Evolutionary conservation across 1,140 invertebrate species (phyloP).

Genomic region (Trachymyrmex septentrionalis): DNA sequence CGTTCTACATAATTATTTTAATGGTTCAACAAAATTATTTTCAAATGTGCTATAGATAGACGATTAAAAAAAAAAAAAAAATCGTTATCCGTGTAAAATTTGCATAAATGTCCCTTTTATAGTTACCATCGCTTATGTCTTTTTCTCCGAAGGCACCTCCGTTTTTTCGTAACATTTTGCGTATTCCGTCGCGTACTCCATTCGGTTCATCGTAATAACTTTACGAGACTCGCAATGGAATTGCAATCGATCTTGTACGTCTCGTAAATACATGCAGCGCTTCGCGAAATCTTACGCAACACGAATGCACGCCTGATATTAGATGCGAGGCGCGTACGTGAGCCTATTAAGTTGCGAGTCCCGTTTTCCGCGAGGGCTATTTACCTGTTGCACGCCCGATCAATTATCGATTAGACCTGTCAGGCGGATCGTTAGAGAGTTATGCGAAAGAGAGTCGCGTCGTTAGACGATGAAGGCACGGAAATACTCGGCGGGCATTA

Average conservation of each 20-base stretch:
- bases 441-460: conserved; percentile 26
- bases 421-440: conserved; percentile 34
- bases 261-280: not conserved
- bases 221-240: not conserved
- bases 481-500: not conserved
- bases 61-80: no score
- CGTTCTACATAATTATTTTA: no score
- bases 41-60: no score
- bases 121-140: no score
- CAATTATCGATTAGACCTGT: conserved; percentile 56
- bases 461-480: not conserved
- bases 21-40: no score
- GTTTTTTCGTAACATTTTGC: not conserved
- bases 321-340: conserved; percentile 25
- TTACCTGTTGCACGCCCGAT: conserved; percentile 56
- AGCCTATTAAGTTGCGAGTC: conserved; percentile 44
- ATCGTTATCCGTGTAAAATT: no score
- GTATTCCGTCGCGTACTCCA: not conserved
- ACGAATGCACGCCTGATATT: conserved; percentile 10
- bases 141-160: not conserved
- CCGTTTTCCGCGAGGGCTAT: conserved; percentile 44
- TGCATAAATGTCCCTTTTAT: no score
- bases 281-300: not conserved
- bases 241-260: not conserved
- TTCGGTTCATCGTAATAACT: conserved; percentile 1